A percentile compares a stretch with the other conserved stretches of the same genome.
These are phyloP conservation scores for Macaria liturata DNA, from an alignment of 2,888 invertebrate genomes.

Conservation along the genomic window DNA sequence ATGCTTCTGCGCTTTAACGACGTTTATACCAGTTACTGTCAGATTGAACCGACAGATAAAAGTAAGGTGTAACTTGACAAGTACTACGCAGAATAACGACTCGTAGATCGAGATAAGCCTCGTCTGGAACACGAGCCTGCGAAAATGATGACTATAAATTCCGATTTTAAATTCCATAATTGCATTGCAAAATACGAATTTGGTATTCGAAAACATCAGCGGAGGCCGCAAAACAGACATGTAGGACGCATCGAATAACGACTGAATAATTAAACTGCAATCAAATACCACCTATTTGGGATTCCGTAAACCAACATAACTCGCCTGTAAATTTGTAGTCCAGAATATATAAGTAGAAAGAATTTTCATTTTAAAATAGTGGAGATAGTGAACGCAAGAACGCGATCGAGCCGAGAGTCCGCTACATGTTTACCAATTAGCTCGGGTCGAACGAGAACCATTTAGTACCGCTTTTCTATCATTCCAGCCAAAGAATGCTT, in stretches of 20 bases:
- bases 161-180: constrained; percentile 35
- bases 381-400: constrained; percentile 45
- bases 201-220: constrained; percentile 39
- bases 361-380: constrained; percentile 77
- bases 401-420: constrained; percentile 54
- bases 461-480: constrained; percentile 28
- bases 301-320: constrained; percentile 59
- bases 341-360: constrained; percentile 68
- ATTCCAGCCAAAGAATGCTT: constrained; percentile 15
- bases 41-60: constrained; percentile 29
- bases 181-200: constrained; percentile 42
- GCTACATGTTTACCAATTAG: constrained; percentile 74
- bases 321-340: constrained; percentile 61
- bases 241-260: constrained; percentile 52
- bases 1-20: constrained; percentile 27
- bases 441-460: constrained; percentile 38
- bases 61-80: constrained; percentile 23
- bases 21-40: constrained; percentile 21
- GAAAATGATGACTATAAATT: constrained; percentile 27
- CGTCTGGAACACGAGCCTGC: constrained; percentile 21
- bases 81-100: constrained; percentile 28
- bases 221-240: constrained; percentile 41
- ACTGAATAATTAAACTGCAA: constrained; percentile 70
- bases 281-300: constrained; percentile 62
- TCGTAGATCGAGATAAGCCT: constrained; percentile 29